Conservation (phyloP, 2,113 vertebrate species). For the Tyto alba region DNA sequence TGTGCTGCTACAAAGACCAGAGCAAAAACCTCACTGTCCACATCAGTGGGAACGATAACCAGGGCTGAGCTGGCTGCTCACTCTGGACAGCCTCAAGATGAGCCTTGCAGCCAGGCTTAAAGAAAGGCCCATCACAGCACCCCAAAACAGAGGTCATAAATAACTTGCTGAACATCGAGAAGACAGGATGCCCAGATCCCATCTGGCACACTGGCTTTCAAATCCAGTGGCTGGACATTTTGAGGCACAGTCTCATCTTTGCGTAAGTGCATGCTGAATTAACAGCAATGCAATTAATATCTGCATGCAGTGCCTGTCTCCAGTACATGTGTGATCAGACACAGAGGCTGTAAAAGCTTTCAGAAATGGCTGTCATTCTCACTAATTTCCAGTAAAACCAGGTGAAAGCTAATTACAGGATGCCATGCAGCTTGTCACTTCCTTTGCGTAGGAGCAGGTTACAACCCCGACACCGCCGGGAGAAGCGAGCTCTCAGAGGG, state of each 20-base stretch:
- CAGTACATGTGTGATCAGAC: neutral
- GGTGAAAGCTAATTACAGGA: neutral
- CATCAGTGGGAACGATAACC: neutral
- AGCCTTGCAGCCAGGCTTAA: neutral
- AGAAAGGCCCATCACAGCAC: neutral
- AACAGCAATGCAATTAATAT: neutral
- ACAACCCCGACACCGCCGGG: neutral
- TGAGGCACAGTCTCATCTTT: neutral
- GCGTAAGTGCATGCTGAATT: neutral
- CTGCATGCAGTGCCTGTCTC: fast-evolving
- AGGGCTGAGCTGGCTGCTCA: neutral
- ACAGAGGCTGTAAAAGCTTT: neutral
- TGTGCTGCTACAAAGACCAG: neutral
- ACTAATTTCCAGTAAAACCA: slow-evolving; percentile 16
- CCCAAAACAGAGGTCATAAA: neutral
- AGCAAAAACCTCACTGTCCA: neutral
- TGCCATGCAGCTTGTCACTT: neutral
- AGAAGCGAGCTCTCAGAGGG: neutral
- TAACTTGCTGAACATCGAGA: neutral
- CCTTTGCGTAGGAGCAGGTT: neutral
- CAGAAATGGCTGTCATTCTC: neutral
- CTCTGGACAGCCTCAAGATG: neutral
- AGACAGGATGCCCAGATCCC: neutral
- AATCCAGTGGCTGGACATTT: neutral
- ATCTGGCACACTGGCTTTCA: neutral